phyloP scores from a whole-genome alignment of 2,888 invertebrate species.

The Zeuzera pyrina region DNA sequence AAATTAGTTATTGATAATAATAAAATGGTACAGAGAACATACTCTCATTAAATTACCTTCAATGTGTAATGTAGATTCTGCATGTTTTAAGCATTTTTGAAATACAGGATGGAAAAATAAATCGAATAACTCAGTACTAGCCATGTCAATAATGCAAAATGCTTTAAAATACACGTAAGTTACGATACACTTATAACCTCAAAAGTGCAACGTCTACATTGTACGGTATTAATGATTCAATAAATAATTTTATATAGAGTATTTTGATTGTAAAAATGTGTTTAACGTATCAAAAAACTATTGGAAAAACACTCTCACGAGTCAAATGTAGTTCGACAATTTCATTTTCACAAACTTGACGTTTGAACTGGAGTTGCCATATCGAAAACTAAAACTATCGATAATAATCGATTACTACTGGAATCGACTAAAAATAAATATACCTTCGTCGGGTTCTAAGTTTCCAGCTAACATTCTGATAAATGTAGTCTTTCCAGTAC shows the following conservation, averaged over 20 bases:
- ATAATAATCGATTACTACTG: too few relatives aligned
- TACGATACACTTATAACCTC: slow-evolving; percentile 54
- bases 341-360: slow-evolving; percentile 33
- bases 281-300: too few relatives aligned
- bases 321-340: neutral
- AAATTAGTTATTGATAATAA: too few relatives aligned
- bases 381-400: slow-evolving; percentile 1
- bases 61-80: slow-evolving; percentile 43
- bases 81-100: slow-evolving; percentile 69
- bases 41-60: slow-evolving; percentile 56
- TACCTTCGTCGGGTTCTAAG: slow-evolving; percentile 87
- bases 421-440: too few relatives aligned
- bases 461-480: slow-evolving; percentile 98
- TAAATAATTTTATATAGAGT: slow-evolving; percentile 8
- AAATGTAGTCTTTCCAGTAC: slow-evolving; percentile 99
- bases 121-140: slow-evolving; percentile 67
- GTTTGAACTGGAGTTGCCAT: slow-evolving; percentile 32
- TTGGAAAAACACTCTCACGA: too few relatives aligned
- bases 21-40: too few relatives aligned
- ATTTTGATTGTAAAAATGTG: too few relatives aligned
- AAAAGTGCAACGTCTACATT: slow-evolving; percentile 37
- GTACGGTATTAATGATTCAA: slow-evolving; percentile 21
- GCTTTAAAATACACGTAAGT: slow-evolving; percentile 43
- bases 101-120: slow-evolving; percentile 70
- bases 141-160: slow-evolving; percentile 46